Conservation (phyloP, 2,797 vertebrate genomes). For the Peromyscus attwateri region DNA sequence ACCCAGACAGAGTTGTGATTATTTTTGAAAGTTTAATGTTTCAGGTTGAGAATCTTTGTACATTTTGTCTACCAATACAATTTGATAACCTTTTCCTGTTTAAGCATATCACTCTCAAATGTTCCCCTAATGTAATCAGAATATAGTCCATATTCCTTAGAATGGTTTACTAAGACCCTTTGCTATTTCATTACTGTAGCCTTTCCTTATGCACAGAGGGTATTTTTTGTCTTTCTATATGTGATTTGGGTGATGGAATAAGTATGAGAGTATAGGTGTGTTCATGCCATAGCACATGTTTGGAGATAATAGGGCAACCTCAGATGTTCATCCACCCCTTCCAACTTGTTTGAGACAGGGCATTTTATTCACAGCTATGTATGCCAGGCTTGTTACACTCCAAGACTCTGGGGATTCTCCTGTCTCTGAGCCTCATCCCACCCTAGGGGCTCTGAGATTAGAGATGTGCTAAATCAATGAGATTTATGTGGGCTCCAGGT, state of each 20-base stretch:
- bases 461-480: background rate
- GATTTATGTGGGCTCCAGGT: background rate
- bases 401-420: background rate
- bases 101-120: background rate
- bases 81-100: slow-evolving; percentile 5
- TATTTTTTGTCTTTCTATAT: background rate
- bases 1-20: background rate
- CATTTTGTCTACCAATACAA: background rate
- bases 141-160: slow-evolving; percentile 4
- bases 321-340: background rate
- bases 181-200: background rate
- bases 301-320: background rate
- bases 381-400: background rate
- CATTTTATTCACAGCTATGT: background rate
- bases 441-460: background rate
- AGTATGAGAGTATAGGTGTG: background rate
- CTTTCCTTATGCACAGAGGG: too few species aligned
- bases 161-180: background rate
- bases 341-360: too few species aligned
- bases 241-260: background rate
- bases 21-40: background rate
- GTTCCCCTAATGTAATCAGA: background rate
- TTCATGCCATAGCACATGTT: background rate
- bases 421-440: background rate
- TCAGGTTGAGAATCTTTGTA: background rate